These are phyloP conservation scores for Heliothis subflexa DNA, from an alignment of 1,140 invertebrate genomes.

Conservation along the genomic window DNA sequence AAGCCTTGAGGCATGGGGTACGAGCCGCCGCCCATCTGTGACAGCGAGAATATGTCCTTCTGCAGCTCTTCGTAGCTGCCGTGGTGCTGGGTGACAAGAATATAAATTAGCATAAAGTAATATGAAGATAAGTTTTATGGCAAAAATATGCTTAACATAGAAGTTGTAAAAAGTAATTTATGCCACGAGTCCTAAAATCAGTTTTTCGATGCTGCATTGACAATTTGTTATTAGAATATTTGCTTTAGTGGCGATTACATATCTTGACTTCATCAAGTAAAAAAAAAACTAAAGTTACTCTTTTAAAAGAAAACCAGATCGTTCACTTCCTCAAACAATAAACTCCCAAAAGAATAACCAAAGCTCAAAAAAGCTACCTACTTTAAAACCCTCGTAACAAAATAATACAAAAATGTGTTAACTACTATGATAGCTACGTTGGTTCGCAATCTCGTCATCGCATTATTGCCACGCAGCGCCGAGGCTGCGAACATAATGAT, in stretches of 20 bases:
- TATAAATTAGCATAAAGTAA: background rate
- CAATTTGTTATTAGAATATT: too few relatives aligned
- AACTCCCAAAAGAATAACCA: background rate
- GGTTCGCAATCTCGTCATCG: conserved; percentile 57
- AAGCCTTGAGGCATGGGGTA: conserved; percentile 98
- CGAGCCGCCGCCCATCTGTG: conserved; percentile 95
- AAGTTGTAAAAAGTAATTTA: too few relatives aligned
- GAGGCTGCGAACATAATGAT: conserved; percentile 56
- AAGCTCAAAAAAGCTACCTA: too few relatives aligned
- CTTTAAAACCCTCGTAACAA: background rate
- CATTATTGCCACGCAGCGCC: conserved; percentile 53
- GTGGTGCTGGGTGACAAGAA: conserved; percentile 68
- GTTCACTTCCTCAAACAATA: background rate
- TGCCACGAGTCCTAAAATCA: too few relatives aligned
- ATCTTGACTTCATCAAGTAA: too few relatives aligned
- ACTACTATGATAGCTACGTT: conserved; percentile 3
- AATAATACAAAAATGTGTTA: background rate
- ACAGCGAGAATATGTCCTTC: conserved; percentile 85
- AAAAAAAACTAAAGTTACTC: too few relatives aligned
- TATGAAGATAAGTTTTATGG: background rate
- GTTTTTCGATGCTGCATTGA: too few relatives aligned
- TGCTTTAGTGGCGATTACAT: too few relatives aligned
- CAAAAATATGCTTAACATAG: too few relatives aligned
- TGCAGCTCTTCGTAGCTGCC: conserved; percentile 82
- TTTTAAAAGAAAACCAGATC: too few relatives aligned